phyloP scores from a whole-genome alignment of 1,140 invertebrate genomes.

The Drosophila orosa region DNA sequence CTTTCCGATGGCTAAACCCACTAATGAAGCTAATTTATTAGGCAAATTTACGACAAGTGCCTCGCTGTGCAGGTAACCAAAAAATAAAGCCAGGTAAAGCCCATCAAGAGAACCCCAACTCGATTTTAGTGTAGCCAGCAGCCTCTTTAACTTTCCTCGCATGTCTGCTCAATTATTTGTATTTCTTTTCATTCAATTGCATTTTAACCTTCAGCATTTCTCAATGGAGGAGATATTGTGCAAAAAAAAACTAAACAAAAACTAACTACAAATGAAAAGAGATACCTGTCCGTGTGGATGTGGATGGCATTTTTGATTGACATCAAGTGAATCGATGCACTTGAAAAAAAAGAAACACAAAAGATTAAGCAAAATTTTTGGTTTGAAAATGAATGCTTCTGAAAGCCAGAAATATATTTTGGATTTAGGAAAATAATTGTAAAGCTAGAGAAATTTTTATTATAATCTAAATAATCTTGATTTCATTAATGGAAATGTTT shows the following conservation, averaged over 20 bases:
- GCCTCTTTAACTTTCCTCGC: constrained; percentile 71
- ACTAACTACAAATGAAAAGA: constrained; percentile 14
- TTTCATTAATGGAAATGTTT: too few species aligned
- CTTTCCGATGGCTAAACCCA: constrained; percentile 21
- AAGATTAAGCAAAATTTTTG: too few species aligned
- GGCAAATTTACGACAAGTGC: constrained; percentile 37
- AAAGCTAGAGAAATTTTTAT: neutral
- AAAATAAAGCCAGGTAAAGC: neutral
- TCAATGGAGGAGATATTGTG: constrained; percentile 63
- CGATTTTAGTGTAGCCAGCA: constrained; percentile 15
- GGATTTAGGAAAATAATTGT: neutral
- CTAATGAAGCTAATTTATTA: constrained; percentile 44
- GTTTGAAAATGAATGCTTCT: too few species aligned
- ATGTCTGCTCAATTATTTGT: constrained; percentile 55
- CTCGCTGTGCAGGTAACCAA: constrained; percentile 3
- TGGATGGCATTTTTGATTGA: constrained; percentile 74
- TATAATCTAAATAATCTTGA: too few species aligned
- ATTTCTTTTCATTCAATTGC: constrained; percentile 72
- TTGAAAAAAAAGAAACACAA: neutral
- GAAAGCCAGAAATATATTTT: neutral
- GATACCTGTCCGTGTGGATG: constrained; percentile 32
- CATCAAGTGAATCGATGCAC: constrained; percentile 33
- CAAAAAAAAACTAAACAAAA: constrained; percentile 43
- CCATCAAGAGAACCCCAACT: constrained; percentile 13
- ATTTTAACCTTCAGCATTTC: constrained; percentile 77